Evolutionary conservation across 2,797 vertebrate genomes (phyloP).

Genomic region (Chaetophractus vellerosus): DNA sequence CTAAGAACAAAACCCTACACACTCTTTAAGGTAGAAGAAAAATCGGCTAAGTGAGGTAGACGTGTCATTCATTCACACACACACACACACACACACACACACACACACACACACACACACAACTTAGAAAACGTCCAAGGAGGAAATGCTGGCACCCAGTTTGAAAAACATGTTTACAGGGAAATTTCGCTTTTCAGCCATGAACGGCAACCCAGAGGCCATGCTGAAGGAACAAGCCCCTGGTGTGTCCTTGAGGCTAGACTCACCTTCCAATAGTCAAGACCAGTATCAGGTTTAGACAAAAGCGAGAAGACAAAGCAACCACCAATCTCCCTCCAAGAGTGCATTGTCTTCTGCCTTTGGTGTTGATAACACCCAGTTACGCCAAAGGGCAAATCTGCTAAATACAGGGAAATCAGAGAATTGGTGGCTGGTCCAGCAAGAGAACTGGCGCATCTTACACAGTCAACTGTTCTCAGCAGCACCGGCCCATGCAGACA

Average conservation of each 20-base stretch:
- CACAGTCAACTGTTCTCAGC: neutral
- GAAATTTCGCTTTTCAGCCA: slow-evolving; percentile 15
- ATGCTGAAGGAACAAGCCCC: neutral
- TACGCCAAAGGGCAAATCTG: slow-evolving; percentile 16
- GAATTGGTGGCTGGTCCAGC: neutral
- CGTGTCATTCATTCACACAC: neutral
- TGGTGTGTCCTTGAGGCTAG: neutral
- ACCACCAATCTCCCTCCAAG: neutral
- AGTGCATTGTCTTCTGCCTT: neutral
- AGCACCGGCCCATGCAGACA: neutral
- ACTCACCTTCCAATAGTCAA: neutral
- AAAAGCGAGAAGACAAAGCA: neutral
- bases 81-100: fast-evolving
- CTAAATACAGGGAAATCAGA: neutral
- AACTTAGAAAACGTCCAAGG: neutral
- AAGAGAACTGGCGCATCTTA: neutral
- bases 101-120: neutral
- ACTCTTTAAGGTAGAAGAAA: neutral
- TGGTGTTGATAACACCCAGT: neutral
- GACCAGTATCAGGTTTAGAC: neutral
- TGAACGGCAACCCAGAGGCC: neutral
- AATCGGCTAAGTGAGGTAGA: neutral
- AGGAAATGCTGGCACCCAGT: neutral
- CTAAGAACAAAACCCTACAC: neutral
- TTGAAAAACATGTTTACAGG: slow-evolving; percentile 38